Conservation (phyloP, 2,797 vertebrate species). For the Meda fulgida region DNA sequence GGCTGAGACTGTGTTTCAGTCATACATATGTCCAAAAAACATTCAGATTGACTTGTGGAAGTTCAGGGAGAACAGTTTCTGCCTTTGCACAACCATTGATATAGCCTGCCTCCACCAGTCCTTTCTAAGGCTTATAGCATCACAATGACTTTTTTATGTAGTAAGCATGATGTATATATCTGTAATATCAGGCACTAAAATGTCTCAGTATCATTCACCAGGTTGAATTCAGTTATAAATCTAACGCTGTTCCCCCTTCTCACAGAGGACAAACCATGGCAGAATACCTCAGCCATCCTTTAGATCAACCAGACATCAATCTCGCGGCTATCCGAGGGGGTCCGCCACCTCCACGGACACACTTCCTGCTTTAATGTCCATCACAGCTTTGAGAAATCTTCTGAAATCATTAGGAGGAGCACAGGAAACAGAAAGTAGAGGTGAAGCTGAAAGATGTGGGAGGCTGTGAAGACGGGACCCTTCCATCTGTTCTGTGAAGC, state of each 20-base stretch:
- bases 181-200: background rate
- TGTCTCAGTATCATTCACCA: background rate
- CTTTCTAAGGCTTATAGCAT: background rate
- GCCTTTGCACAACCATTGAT: background rate
- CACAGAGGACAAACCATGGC: background rate
- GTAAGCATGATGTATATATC: background rate
- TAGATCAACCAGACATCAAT: conserved; percentile 46
- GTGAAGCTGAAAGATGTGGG: conserved; percentile 13
- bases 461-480: conserved; percentile 5
- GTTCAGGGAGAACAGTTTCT: background rate
- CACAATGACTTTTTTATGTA: background rate
- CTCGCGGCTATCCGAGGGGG: conserved; percentile 17
- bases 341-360: conserved; percentile 11
- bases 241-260: background rate
- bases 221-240: background rate
- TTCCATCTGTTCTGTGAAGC: conserved; percentile 37
- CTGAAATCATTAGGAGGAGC: conserved; percentile 42
- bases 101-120: background rate
- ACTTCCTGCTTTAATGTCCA: conserved; percentile 42
- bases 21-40: background rate
- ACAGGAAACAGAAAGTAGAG: conserved; percentile 11
- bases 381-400: conserved; percentile 29
- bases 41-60: background rate
- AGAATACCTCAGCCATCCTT: background rate
- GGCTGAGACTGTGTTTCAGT: background rate